A percentile compares a stretch with the other conserved stretches of the same genome.
These are phyloP conservation scores for Labeo calbasu DNA, from an alignment of 2,797 vertebrate species.

Conservation along the genomic window DNA sequence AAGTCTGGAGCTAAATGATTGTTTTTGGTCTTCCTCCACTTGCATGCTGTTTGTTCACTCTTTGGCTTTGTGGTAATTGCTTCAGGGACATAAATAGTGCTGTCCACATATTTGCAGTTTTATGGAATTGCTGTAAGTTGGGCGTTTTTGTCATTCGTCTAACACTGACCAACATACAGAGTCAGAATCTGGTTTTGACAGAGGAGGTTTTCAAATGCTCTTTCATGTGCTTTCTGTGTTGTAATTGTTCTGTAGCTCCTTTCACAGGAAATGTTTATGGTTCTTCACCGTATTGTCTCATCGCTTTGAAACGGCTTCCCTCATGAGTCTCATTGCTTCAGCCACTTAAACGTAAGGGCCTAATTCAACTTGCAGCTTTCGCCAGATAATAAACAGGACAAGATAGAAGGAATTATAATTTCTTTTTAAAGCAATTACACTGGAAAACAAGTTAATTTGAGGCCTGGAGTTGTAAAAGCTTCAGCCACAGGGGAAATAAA, in stretches of 20 bases:
- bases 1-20: constrained; percentile 59
- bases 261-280: not conserved
- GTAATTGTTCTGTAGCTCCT: not conserved
- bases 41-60: constrained; percentile 42
- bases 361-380: constrained; percentile 47
- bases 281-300: not conserved
- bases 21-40: constrained; percentile 58
- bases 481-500: constrained; percentile 6
- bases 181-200: not conserved
- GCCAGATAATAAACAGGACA: constrained; percentile 27
- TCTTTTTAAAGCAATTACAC: constrained; percentile 63
- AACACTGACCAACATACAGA: not conserved
- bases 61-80: constrained; percentile 43
- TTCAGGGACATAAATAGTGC: constrained; percentile 34
- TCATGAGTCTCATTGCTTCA: constrained; percentile 8
- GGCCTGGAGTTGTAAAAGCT: constrained; percentile 62
- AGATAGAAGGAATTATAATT: constrained; percentile 49
- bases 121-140: constrained; percentile 49
- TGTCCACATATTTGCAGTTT: constrained; percentile 43
- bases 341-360: constrained; percentile 34
- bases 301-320: not conserved
- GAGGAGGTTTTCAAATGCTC: not conserved
- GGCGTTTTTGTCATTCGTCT: not conserved
- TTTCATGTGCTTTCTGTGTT: not conserved
- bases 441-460: constrained; percentile 65